These are phyloP conservation scores for Paedocypris micromegethes DNA, from an alignment of 2,797 vertebrate species.

Conservation along the genomic window DNA sequence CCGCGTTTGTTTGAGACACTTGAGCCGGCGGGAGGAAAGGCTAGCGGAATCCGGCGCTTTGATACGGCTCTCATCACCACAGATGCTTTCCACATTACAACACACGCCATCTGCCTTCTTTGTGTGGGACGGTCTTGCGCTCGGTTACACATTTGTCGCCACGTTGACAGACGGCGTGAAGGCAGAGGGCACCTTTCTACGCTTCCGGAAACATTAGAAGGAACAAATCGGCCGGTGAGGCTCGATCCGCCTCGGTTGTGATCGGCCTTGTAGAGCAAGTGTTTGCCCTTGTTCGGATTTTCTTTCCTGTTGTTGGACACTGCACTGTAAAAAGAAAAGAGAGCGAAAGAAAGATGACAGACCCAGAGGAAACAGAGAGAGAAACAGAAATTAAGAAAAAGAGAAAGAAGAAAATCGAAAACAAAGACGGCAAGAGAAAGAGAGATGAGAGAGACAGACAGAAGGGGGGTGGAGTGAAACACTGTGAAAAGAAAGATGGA, in stretches of 20 bases:
- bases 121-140: slow-evolving; percentile 23
- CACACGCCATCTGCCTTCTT: slow-evolving; percentile 56
- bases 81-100: slow-evolving; percentile 57
- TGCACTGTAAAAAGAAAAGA: slow-evolving; percentile 29
- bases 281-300: slow-evolving; percentile 50
- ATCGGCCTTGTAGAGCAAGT: slow-evolving; percentile 55
- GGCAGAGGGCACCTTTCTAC: slow-evolving; percentile 43
- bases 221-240: slow-evolving; percentile 41
- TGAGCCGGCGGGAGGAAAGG: slow-evolving; percentile 46
- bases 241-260: slow-evolving; percentile 53
- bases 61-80: slow-evolving; percentile 61
- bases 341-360: too few species aligned
- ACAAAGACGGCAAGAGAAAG: too few species aligned
- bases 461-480: too few species aligned
- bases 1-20: slow-evolving; percentile 41
- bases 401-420: too few species aligned
- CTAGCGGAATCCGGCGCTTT: slow-evolving; percentile 57
- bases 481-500: too few species aligned
- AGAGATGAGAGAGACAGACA: too few species aligned
- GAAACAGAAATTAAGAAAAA: too few species aligned
- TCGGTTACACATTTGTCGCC: slow-evolving; percentile 49
- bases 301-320: slow-evolving; percentile 51
- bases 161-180: slow-evolving; percentile 57
- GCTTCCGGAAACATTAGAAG: slow-evolving; percentile 47
- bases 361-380: too few species aligned